These are phyloP conservation scores for Ceratina calcarata DNA, from an alignment of 1,140 invertebrate genomes.

Conservation along the genomic window DNA sequence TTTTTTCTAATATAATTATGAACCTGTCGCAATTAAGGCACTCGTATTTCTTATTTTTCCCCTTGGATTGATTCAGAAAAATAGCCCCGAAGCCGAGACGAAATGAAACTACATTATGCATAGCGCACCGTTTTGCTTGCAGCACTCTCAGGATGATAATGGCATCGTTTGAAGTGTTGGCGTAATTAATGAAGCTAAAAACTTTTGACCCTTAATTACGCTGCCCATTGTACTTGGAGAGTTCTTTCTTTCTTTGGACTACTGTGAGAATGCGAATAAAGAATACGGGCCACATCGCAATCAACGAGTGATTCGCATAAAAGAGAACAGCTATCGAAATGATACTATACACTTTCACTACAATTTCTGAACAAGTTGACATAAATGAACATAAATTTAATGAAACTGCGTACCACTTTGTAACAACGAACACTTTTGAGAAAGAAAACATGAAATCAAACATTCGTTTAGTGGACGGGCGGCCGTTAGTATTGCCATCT, in stretches of 20 bases:
- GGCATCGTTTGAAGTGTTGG: slow-evolving; percentile 62
- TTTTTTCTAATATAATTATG: slow-evolving; percentile 36
- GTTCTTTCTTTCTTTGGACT: slow-evolving; percentile 48
- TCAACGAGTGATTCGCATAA: slow-evolving; percentile 10
- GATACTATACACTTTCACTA: too few species aligned
- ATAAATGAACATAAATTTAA: slow-evolving; percentile 11
- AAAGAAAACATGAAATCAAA: slow-evolving; percentile 33
- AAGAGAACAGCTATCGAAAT: too few species aligned
- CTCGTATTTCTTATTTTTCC: slow-evolving; percentile 6
- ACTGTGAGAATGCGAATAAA: slow-evolving; percentile 51
- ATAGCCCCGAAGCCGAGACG: slow-evolving; percentile 9
- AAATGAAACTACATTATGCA: slow-evolving; percentile 57
- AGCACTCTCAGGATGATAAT: slow-evolving; percentile 61
- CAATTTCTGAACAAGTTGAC: not conserved
- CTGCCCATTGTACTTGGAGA: slow-evolving; percentile 52
- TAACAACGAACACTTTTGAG: slow-evolving; percentile 15
- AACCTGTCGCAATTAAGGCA: slow-evolving; percentile 37
- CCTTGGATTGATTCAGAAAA: slow-evolving; percentile 41
- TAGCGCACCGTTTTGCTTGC: slow-evolving; percentile 50
- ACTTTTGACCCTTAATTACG: slow-evolving; percentile 65
- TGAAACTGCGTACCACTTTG: not conserved
- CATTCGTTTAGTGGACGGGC: not conserved
- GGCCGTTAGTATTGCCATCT: slow-evolving; percentile 36
- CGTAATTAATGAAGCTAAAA: slow-evolving; percentile 66
- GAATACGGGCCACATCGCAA: slow-evolving; percentile 41